Evolutionary conservation across 1,140 invertebrate genomes (phyloP).

Genomic region (Drosophila dunni): DNA sequence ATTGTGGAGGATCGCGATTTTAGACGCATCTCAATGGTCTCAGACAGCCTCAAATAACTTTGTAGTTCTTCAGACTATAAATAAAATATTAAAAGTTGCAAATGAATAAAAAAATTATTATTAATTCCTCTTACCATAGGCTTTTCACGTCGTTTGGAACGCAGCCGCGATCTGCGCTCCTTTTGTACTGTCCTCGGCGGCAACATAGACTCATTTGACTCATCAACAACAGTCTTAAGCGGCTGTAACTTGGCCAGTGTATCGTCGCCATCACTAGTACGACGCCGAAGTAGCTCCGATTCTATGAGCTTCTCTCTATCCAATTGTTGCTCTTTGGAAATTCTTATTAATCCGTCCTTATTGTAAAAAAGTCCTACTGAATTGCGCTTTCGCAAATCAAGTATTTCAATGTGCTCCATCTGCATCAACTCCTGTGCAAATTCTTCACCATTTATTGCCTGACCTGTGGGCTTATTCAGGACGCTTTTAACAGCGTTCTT

Average conservation of each 20-base stretch:
- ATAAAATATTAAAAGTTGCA: background rate
- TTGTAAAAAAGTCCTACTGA: constrained; percentile 45
- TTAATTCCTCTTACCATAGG: constrained; percentile 31
- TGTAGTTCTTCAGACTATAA: constrained; percentile 46
- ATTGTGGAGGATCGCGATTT: background rate
- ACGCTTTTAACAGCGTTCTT: constrained; percentile 19
- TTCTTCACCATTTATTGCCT: constrained; percentile 72
- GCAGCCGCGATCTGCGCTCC: background rate
- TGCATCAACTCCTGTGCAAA: constrained; percentile 63
- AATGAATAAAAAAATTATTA: background rate
- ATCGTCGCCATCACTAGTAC: background rate
- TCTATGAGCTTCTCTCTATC: constrained; percentile 32
- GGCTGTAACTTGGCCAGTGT: background rate
- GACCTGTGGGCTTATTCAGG: constrained; percentile 63
- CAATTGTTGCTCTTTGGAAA: constrained; percentile 19
- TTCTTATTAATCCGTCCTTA: constrained; percentile 8
- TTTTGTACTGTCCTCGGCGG: background rate
- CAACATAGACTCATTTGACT: background rate
- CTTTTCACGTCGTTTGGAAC: background rate
- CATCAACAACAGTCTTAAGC: background rate
- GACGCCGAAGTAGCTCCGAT: background rate
- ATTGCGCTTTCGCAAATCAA: constrained; percentile 76
- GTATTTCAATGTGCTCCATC: constrained; percentile 70
- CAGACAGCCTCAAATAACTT: constrained; percentile 50
- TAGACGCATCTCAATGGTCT: constrained; percentile 28